phyloP scores from a whole-genome alignment of 2,888 invertebrate species.

The Linnaemya vulpina region DNA sequence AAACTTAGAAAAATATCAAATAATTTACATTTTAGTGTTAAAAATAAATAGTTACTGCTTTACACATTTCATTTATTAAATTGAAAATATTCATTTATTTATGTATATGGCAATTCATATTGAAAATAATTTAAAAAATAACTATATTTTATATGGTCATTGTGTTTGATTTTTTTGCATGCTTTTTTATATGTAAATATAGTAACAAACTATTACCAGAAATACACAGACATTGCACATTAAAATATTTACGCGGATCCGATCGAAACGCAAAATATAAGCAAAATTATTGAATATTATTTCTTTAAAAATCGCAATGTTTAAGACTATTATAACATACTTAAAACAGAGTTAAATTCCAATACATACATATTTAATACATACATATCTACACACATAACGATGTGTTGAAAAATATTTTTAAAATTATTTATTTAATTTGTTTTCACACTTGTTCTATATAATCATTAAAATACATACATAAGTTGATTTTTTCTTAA shows the following conservation, averaged over 20 bases:
- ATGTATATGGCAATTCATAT: constrained; percentile 71
- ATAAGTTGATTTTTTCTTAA: constrained; percentile 39
- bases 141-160: constrained; percentile 66
- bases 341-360: constrained; percentile 34
- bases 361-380: constrained; percentile 35
- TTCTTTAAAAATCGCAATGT: constrained; percentile 39
- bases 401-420: constrained; percentile 23
- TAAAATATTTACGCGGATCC: constrained; percentile 5
- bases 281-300: constrained; percentile 33
- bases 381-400: constrained; percentile 22
- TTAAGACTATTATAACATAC: constrained; percentile 40
- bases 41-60: not conserved
- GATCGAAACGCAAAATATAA: constrained; percentile 49
- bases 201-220: constrained; percentile 56
- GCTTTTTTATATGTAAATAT: constrained; percentile 25
- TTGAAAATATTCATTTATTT: constrained; percentile 67
- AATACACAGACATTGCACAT: constrained; percentile 56
- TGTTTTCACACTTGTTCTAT: constrained; percentile 42
- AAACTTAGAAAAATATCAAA: no score
- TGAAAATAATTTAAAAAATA: constrained; percentile 70
- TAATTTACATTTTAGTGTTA: not conserved
- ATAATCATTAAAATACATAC: constrained; percentile 35
- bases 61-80: constrained; percentile 62
- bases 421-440: constrained; percentile 22
- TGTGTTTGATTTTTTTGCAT: constrained; percentile 31